Conservation (phyloP, 1,140 invertebrate genomes). For the Solenopsis invicta region DNA sequence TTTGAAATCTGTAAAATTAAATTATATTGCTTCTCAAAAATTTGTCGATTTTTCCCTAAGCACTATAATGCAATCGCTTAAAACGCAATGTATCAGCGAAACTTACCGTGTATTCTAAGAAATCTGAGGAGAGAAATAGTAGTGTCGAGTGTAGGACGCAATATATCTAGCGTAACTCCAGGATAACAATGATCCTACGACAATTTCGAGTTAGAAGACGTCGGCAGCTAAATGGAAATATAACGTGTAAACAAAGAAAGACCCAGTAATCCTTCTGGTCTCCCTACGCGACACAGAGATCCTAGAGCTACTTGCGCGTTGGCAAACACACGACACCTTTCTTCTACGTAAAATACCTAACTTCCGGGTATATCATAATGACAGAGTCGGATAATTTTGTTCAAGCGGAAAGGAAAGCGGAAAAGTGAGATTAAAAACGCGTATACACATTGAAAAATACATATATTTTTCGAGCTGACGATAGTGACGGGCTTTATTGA, state of each 20-base stretch:
- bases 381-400: not conserved
- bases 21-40: not conserved
- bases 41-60: not conserved
- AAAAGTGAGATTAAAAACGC: conserved; percentile 27
- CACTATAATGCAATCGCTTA: not conserved
- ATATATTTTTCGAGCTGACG: conserved; percentile 34
- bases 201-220: not conserved
- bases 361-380: conserved; percentile 17
- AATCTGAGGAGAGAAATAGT: not conserved
- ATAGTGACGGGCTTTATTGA: conserved; percentile 1
- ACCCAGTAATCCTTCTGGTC: not conserved
- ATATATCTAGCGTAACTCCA: not conserved
- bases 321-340: not conserved
- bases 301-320: not conserved
- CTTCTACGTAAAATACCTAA: not conserved
- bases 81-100: not conserved
- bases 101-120: not conserved
- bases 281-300: not conserved
- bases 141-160: conserved; percentile 14
- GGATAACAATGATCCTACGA: not conserved
- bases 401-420: conserved; percentile 1
- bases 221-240: conserved; percentile 9
- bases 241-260: not conserved
- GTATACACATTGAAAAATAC: not conserved
- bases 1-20: too few species aligned